phyloP scores from a whole-genome alignment of 2,797 vertebrate genomes.

The Octomys mimax region DNA sequence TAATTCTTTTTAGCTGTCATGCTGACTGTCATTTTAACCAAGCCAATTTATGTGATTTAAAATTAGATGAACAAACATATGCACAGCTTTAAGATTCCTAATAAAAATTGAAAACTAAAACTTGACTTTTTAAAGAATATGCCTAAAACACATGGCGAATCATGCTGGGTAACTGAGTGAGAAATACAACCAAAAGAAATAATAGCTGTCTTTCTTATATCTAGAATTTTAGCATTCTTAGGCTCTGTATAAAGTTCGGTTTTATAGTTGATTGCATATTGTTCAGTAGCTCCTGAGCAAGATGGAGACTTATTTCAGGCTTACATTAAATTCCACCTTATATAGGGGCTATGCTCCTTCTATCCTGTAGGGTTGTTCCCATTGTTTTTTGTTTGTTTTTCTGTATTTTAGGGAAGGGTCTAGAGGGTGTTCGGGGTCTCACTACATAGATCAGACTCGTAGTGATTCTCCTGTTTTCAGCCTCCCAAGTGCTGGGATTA shows the following conservation, averaged over 20 bases:
- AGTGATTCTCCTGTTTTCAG: too few relatives aligned
- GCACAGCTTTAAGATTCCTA: background rate
- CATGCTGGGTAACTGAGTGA: slow-evolving; percentile 68
- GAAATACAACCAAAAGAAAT: slow-evolving; percentile 49
- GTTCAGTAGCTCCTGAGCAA: background rate
- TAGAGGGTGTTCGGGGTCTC: too few relatives aligned
- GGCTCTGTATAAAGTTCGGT: background rate
- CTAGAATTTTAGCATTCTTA: background rate
- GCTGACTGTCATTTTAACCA: slow-evolving; percentile 11
- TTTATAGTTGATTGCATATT: background rate
- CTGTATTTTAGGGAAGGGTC: too few relatives aligned
- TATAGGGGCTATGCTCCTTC: background rate
- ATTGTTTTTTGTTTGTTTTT: too few relatives aligned
- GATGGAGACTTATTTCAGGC: background rate
- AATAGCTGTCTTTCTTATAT: background rate
- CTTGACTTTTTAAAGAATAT: background rate
- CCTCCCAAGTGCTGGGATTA: too few relatives aligned
- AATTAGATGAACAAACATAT: slow-evolving; percentile 53
- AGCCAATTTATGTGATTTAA: slow-evolving; percentile 74
- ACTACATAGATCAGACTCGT: too few relatives aligned
- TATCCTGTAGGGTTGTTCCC: background rate
- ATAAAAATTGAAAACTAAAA: slow-evolving; percentile 62
- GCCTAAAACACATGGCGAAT: slow-evolving; percentile 16
- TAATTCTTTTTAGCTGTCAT: slow-evolving; percentile 66
- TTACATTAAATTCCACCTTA: background rate